A percentile compares a stretch with the other conserved stretches of the same genome.
Evolutionary conservation across 2,888 invertebrate species (phyloP).

Genomic region (Synergus umbraculus): DNA sequence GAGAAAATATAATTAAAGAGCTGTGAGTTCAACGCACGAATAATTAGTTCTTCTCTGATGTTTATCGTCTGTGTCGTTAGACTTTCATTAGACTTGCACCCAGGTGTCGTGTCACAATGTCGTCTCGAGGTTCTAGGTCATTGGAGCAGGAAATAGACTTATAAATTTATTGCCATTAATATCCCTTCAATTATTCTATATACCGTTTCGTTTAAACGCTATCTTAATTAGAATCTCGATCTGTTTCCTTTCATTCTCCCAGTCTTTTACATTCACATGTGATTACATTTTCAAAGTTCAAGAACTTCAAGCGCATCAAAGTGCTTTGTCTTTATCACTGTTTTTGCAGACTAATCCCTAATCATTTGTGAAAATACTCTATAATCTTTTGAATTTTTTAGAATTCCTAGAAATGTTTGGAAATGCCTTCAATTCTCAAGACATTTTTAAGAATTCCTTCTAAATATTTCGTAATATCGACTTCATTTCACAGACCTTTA

Average conservation of each 20-base stretch:
- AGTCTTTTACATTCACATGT: background rate
- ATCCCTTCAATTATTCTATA: constrained; percentile 21
- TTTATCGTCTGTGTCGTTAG: background rate
- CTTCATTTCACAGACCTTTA: background rate
- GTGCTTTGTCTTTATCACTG: no score
- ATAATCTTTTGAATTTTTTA: no score
- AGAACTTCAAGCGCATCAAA: no score
- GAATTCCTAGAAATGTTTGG: no score
- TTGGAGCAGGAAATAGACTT: constrained; percentile 32
- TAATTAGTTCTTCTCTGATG: constrained; percentile 30
- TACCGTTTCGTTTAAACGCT: background rate
- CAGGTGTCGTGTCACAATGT: constrained; percentile 32
- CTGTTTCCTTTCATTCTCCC: background rate
- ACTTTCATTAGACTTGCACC: background rate
- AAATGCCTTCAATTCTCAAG: no score
- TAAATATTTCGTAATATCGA: background rate
- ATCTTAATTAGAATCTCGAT: constrained; percentile 14
- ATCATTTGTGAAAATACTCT: no score
- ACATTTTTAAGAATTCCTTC: no score
- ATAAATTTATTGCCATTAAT: constrained; percentile 10
- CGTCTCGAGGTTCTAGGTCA: constrained; percentile 32
- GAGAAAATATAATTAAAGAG: constrained; percentile 45
- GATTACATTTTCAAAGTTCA: no score
- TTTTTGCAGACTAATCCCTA: no score
- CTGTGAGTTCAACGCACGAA: constrained; percentile 35